These are phyloP conservation scores for Platyscapa corneri DNA, from an alignment of 1,140 invertebrate species.

Conservation along the genomic window DNA sequence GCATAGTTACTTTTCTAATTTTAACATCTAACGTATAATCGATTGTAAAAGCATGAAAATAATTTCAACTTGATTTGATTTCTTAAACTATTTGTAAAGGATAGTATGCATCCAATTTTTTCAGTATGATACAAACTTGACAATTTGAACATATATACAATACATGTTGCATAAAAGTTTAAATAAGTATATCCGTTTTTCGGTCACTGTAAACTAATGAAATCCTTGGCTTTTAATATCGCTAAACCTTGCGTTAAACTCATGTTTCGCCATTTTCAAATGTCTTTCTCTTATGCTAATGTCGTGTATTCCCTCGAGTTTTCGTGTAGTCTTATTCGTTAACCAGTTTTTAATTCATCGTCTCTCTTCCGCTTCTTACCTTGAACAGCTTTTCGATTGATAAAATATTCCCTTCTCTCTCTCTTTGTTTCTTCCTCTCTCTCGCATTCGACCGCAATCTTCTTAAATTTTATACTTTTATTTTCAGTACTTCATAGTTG, in stretches of 20 bases:
- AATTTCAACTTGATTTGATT: no score
- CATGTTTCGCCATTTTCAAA: constrained; percentile 45
- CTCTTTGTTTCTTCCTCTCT: background rate
- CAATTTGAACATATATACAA: background rate
- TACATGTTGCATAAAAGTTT: background rate
- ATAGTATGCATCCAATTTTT: background rate
- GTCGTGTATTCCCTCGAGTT: constrained; percentile 38
- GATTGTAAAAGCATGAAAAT: no score
- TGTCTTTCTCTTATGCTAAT: constrained; percentile 46
- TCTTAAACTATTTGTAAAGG: no score
- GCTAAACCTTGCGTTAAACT: constrained; percentile 10
- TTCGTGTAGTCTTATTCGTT: constrained; percentile 46
- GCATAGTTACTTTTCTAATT: no score
- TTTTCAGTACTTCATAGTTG: background rate
- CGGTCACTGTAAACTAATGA: constrained; percentile 1
- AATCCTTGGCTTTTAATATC: constrained; percentile 35
- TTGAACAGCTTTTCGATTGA: constrained; percentile 12
- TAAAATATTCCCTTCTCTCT: background rate
- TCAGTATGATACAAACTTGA: no score
- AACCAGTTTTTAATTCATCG: constrained; percentile 15
- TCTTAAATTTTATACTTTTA: background rate
- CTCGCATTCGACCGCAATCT: background rate
- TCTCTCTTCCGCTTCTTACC: constrained; percentile 28
- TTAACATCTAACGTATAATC: no score
- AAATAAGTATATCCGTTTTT: background rate